These are phyloP conservation scores for Ophion ventricosus DNA, from an alignment of 2,888 invertebrate species.

Conservation along the genomic window DNA sequence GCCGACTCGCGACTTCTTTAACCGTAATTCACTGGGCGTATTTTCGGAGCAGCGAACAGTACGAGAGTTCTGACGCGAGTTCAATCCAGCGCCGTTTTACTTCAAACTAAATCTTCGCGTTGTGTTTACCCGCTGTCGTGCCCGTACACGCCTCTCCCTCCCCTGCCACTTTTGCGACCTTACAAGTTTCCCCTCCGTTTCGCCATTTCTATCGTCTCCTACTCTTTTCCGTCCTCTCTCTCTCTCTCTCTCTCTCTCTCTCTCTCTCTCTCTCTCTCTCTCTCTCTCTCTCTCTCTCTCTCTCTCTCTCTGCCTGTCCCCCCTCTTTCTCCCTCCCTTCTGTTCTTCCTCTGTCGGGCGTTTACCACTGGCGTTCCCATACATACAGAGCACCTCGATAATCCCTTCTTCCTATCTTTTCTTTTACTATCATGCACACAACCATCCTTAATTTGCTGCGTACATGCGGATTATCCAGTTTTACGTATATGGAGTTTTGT, in stretches of 20 bases:
- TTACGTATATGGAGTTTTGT: neutral
- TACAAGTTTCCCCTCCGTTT: conserved; percentile 55
- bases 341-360: neutral
- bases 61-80: conserved; percentile 15
- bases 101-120: conserved; percentile 74
- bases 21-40: neutral
- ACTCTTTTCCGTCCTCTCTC: conserved; percentile 11
- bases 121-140: conserved; percentile 75
- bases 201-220: conserved; percentile 50
- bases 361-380: neutral
- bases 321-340: neutral
- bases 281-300: neutral
- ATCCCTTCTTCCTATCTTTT: neutral
- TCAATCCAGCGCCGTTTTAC: conserved; percentile 67
- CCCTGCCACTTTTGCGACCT: conserved; percentile 52
- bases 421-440: neutral
- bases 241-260: neutral
- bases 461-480: neutral
- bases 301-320: neutral
- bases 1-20: neutral
- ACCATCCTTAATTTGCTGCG: neutral
- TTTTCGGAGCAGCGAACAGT: neutral
- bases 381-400: neutral
- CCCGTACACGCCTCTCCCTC: conserved; percentile 31
- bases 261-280: neutral